Percentiles rank a stretch among this genome's conserved stretches.
phyloP scores from a whole-genome alignment of 1,140 invertebrate species.

The Stenopsyche tienmushanensis region DNA sequence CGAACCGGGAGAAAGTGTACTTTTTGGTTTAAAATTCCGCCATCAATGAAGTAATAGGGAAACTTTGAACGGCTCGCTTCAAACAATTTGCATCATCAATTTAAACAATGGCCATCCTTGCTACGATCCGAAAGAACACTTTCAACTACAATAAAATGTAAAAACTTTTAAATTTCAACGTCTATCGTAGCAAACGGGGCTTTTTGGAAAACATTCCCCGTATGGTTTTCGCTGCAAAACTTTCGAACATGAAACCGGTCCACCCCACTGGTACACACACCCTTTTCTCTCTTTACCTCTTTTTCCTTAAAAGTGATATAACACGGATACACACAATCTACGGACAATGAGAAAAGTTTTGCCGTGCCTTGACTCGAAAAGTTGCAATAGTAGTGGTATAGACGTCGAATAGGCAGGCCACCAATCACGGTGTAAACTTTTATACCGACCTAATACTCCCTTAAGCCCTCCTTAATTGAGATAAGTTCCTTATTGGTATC shows the following conservation, averaged over 20 bases:
- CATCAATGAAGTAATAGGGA: constrained; percentile 11
- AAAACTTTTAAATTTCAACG: constrained; percentile 41
- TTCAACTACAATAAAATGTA: constrained; percentile 33
- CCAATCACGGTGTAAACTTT: constrained; percentile 40
- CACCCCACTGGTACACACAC: not conserved
- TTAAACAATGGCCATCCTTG: constrained; percentile 29
- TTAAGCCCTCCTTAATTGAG: constrained; percentile 40
- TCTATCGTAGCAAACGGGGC: not conserved
- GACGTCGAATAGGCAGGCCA: constrained; percentile 16
- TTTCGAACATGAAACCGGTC: constrained; percentile 1
- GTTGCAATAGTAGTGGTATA: not conserved
- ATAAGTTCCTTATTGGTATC: constrained; percentile 39
- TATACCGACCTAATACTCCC: constrained; percentile 35
- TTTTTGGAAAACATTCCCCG: constrained; percentile 13
- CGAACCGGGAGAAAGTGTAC: no score
- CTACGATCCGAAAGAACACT: constrained; percentile 24
- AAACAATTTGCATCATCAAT: constrained; percentile 38
- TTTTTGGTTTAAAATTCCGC: not conserved
- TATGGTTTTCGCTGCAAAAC: constrained; percentile 26
- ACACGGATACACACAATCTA: constrained; percentile 25
- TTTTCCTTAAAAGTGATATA: constrained; percentile 18
- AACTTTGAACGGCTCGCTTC: constrained; percentile 22
- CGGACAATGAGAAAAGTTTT: constrained; percentile 41
- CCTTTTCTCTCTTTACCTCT: not conserved
- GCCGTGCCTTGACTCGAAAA: not conserved